Conservation (phyloP, 2,888 invertebrate genomes). For the Drosophila lutescens region DNA sequence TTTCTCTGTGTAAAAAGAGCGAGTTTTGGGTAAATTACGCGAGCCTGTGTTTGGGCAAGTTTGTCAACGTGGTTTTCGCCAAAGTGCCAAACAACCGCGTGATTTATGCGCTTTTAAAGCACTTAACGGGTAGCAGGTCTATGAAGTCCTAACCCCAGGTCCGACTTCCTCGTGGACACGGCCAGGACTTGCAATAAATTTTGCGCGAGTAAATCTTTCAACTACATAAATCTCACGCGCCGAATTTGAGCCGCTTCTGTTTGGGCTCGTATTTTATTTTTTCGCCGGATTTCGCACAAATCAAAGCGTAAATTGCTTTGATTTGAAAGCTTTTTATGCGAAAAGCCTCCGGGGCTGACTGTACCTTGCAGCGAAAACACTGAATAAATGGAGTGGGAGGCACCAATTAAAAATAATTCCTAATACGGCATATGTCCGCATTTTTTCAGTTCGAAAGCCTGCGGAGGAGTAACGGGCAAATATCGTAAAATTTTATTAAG, state of each 20-base stretch:
- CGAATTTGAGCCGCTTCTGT: conserved; percentile 66
- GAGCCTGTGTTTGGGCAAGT: conserved; percentile 42
- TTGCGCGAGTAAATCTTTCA: conserved; percentile 80
- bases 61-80: conserved; percentile 71
- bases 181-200: conserved; percentile 68
- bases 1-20: conserved; percentile 8
- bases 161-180: conserved; percentile 26
- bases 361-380: conserved; percentile 59
- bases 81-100: conserved; percentile 70
- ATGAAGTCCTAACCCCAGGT: conserved; percentile 69
- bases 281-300: conserved; percentile 71
- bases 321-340: conserved; percentile 76
- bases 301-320: conserved; percentile 83
- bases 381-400: conserved; percentile 6
- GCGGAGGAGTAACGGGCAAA: conserved; percentile 40
- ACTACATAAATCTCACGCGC: conserved; percentile 83
- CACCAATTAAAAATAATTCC: conserved; percentile 77
- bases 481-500: conserved; percentile 76
- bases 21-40: conserved; percentile 4
- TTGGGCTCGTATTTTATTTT: conserved; percentile 24
- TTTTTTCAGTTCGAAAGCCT: conserved; percentile 39
- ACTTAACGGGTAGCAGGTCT: conserved; percentile 78
- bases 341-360: conserved; percentile 58
- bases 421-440: conserved; percentile 65
- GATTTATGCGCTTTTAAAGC: conserved; percentile 82